Evolutionary conservation across 2,113 vertebrate genomes (phyloP).

Genomic region (Ophiodon elongatus): DNA sequence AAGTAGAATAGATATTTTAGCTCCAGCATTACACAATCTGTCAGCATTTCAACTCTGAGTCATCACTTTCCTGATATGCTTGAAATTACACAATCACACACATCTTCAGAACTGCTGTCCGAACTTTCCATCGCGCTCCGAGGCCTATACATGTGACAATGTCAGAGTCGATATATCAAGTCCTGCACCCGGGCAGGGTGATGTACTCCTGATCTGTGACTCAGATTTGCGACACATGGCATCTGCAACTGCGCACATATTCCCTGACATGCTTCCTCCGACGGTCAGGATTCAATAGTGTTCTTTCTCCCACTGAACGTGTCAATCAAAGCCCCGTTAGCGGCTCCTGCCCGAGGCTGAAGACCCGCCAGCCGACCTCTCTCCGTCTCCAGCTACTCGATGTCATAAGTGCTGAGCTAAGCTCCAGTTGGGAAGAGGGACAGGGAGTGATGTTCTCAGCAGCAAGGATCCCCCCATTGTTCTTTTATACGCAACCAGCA

Average conservation of each 20-base stretch:
- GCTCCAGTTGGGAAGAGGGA: constrained; percentile 46
- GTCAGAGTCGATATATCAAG: constrained; percentile 71
- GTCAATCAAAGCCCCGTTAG: constrained; percentile 53
- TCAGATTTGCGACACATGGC: constrained; percentile 66
- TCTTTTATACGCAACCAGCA: constrained; percentile 41
- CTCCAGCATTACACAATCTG: not conserved
- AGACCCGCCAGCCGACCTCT: constrained; percentile 16
- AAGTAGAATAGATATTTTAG: not conserved
- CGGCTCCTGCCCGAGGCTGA: constrained; percentile 34
- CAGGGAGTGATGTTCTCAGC: constrained; percentile 34
- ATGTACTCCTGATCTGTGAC: constrained; percentile 65
- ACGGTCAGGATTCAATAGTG: not conserved
- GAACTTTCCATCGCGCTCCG: constrained; percentile 21
- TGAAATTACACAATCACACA: not conserved
- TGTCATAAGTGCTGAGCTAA: constrained; percentile 58
- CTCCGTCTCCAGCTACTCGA: not conserved
- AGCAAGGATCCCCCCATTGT: constrained; percentile 61
- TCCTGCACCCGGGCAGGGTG: constrained; percentile 52
- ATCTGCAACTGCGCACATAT: constrained; percentile 29
- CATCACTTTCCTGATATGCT: constrained; percentile 17
- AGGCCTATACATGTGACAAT: constrained; percentile 62
- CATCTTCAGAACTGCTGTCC: constrained; percentile 37
- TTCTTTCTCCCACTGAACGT: constrained; percentile 13
- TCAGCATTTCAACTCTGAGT: not conserved
- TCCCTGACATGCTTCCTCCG: constrained; percentile 36